Base-by-base conservation (phyloP, 2,888 invertebrate genomes). In the Nezara viridula region DNA sequence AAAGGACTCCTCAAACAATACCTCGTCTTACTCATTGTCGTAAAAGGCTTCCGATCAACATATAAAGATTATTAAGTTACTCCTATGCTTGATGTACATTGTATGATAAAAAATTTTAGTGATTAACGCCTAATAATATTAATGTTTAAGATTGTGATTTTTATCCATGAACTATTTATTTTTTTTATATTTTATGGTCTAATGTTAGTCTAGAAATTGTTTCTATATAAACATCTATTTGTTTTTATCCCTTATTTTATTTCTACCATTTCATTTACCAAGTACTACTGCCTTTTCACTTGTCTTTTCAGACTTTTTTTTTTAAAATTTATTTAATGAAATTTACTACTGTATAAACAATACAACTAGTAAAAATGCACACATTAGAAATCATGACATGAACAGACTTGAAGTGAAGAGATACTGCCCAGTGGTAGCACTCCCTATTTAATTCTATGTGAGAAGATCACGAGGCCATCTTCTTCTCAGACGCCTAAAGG, bases 21-120 rank as follows among this genome's bases (percentile, higher is more conserved):
- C 88, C 88, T 44, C 52, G 88, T 2, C 47, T 88, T 21, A 66
- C 60, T 49, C 66, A 47, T 16, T 44, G 44, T 66, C 88, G 88
- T 12, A 73, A 60, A 44, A 66, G 88, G 88, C 88, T 88, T 12
- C 88, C 66, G 6, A 60, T 88, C 44, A 44, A 88, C 73, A 66
- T 88, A 27, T 88, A 73, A 88, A 81, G 12, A 40, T 44, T 81
- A 37, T 73, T 37, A 19, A 81, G 40, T 14, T 32, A 37, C 66
- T 37, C 21, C 6, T 37, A 73, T 32, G 27, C 19, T 32, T 37
- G 37, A 32, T 73, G 21, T 73, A 37, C 10, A 73, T 73, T 19
- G 1, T 73, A 73, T 32, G n/a, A 81, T 24, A 47, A 44, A 24
- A n/a, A 19, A 24, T 81, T 81, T 44, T 81, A 81, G 44, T 81